A percentile compares a stretch with the other conserved stretches of the same genome.
These are phyloP conservation scores for Lates japonicus DNA, from an alignment of 2,797 vertebrate genomes.

Conservation along the genomic window DNA sequence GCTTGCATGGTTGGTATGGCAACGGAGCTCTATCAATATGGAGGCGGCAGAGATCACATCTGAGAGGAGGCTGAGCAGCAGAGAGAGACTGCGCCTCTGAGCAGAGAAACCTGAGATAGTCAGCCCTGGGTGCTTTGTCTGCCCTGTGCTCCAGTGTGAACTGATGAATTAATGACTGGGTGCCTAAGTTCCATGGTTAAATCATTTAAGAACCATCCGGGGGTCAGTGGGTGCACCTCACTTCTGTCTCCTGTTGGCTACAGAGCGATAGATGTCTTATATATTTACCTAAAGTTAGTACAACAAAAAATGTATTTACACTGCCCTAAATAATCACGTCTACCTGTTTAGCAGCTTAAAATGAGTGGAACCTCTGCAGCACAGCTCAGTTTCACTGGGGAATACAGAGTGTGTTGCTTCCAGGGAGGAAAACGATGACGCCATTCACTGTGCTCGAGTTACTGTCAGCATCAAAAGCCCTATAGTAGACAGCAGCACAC, in stretches of 20 bases:
- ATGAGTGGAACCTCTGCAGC: slow-evolving; percentile 49
- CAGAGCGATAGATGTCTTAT: slow-evolving; percentile 6
- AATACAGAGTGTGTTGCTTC: slow-evolving; percentile 51
- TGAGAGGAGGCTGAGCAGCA: slow-evolving; percentile 50
- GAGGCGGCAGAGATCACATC: slow-evolving; percentile 49
- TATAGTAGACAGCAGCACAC: slow-evolving; percentile 24
- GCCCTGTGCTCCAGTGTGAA: slow-evolving; percentile 60
- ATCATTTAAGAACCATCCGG: slow-evolving; percentile 75
- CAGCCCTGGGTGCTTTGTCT: slow-evolving; percentile 55
- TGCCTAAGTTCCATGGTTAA: slow-evolving; percentile 73
- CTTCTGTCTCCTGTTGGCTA: slow-evolving; percentile 28
- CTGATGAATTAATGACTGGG: slow-evolving; percentile 80
- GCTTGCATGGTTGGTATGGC: slow-evolving; percentile 63
- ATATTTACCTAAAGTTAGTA: background rate
- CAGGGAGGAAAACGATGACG: slow-evolving; percentile 59
- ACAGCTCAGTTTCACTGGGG: slow-evolving; percentile 46
- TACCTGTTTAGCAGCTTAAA: slow-evolving; percentile 18
- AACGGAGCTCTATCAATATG: slow-evolving; percentile 60
- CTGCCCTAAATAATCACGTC: background rate
- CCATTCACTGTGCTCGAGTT: slow-evolving; percentile 49
- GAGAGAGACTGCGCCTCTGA: slow-evolving; percentile 46
- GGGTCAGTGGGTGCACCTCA: slow-evolving; percentile 43
- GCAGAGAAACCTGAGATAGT: slow-evolving; percentile 75
- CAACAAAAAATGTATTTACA: background rate
- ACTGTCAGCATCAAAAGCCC: slow-evolving; percentile 40